Evolutionary conservation across 2,888 invertebrate species (phyloP).

Genomic region (Macrosoma leucophasiata): DNA sequence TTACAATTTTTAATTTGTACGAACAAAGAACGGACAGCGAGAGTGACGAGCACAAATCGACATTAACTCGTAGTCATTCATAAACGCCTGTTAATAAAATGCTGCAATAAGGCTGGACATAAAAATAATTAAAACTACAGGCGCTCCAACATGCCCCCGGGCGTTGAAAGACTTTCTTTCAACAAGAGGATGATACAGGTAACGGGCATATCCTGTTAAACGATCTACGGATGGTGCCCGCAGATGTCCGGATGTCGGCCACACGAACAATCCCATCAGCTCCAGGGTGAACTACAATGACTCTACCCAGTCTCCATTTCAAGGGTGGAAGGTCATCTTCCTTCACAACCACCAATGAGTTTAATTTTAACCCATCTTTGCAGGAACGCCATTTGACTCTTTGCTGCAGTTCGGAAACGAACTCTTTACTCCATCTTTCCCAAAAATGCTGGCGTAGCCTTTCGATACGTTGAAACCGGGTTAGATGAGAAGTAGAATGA

Average conservation of each 20-base stretch:
- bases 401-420: conserved; percentile 17
- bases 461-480: conserved; percentile 14
- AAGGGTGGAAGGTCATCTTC: conserved; percentile 12
- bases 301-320: conserved; percentile 10
- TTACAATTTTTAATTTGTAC: no score
- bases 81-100: no score
- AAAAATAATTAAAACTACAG: no score
- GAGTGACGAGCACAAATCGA: no score
- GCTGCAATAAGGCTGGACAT: no score
- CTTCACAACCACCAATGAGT: conserved; percentile 12
- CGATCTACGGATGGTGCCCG: conserved; percentile 3
- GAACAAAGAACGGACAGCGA: no score
- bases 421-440: conserved; percentile 21
- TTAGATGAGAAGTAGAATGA: neutral
- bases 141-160: conserved; percentile 11
- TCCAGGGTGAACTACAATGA: conserved; percentile 7
- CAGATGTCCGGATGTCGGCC: conserved; percentile 7
- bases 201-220: conserved; percentile 10
- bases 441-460: conserved; percentile 19
- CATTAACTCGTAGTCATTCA: no score
- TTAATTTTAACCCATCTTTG: conserved; percentile 5
- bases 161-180: conserved; percentile 9
- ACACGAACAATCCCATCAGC: conserved; percentile 9
- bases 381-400: conserved; percentile 12
- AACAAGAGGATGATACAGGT: conserved; percentile 2